Base-by-base conservation (phyloP, 2,888 invertebrate genomes). In the Parnassius apollo region DNA sequence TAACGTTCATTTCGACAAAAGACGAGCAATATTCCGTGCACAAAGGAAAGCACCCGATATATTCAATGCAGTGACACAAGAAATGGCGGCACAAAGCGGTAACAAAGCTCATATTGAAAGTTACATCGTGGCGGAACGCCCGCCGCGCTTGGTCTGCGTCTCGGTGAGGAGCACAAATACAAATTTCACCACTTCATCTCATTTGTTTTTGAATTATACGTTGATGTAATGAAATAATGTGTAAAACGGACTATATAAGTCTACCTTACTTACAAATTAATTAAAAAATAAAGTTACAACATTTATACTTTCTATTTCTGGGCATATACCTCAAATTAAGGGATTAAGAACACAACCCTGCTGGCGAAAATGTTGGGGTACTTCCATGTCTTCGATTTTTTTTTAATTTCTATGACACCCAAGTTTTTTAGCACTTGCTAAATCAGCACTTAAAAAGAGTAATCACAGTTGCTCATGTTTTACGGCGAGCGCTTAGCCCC, bases 31-130 rank as follows among this genome's bases (percentile, higher is more conserved):
- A 91, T 90, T 86, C 89, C 82, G 85, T 81, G 86, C 88, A 91
- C 91, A 91, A 91, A 91, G 91, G 90, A 85, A 83, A 85, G 83
- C 87, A 82, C 82, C 85, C 90, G 89, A 91, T 91, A 91, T 91
- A 91, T 91, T 91, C 90, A 89, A 90, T 90, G 91, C 89, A 89
- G 90, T 91, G 91, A 91, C 91, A 90, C 85, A 90, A 90, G 90
- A 89, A 90, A 89, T 86, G 83, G 85, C 85, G 86, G 83, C 83
- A 82, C 86, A 83, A 83, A 86, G 86, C 87, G 86, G 88, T 88
- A 86, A 88, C 90, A 90, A 91, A 91, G 88, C 88, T 89, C 86
- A 88, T 78, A 90, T 89, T 87, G 88, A 82, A 83, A 86, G 85
- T 87, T 82, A 87, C 85, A 83, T 76, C 73, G 75, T 65, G 68